A percentile compares a stretch with the other conserved stretches of the same genome.
These are phyloP conservation scores for Rhingia rostrata DNA, from an alignment of 2,888 invertebrate genomes.

Conservation along the genomic window DNA sequence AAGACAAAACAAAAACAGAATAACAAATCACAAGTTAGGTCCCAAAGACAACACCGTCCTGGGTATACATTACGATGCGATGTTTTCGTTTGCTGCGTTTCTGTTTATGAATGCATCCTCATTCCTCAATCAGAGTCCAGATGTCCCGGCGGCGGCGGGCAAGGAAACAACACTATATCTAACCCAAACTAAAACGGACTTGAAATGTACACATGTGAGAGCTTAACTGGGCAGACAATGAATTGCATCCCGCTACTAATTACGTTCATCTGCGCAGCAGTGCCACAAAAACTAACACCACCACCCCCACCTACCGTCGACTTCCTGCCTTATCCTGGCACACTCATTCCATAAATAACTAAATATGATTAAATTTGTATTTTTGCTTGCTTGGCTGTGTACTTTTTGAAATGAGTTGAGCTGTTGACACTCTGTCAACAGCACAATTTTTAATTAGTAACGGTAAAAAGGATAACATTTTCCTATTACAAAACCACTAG, in stretches of 20 bases:
- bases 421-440: conserved; percentile 73
- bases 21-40: conserved; percentile 63
- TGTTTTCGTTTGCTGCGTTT: conserved; percentile 13
- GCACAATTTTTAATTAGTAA: conserved; percentile 69
- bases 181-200: conserved; percentile 10
- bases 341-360: conserved; percentile 55
- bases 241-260: conserved; percentile 61
- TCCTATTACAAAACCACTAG: conserved; percentile 59
- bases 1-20: conserved; percentile 65
- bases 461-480: conserved; percentile 64
- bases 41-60: conserved; percentile 23
- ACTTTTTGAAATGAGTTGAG: conserved; percentile 64
- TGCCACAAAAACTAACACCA: neutral
- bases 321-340: neutral
- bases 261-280: conserved; percentile 52
- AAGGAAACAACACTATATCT: conserved; percentile 20
- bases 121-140: conserved; percentile 20
- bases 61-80: conserved; percentile 14
- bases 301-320: neutral
- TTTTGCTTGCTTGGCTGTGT: conserved; percentile 46
- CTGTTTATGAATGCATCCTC: conserved; percentile 45
- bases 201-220: conserved; percentile 42
- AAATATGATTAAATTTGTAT: conserved; percentile 67
- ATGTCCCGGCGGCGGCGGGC: conserved; percentile 7
- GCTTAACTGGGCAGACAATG: conserved; percentile 62